Conservation (phyloP, 2,888 invertebrate genomes). For the Cephonodes hylas region DNA sequence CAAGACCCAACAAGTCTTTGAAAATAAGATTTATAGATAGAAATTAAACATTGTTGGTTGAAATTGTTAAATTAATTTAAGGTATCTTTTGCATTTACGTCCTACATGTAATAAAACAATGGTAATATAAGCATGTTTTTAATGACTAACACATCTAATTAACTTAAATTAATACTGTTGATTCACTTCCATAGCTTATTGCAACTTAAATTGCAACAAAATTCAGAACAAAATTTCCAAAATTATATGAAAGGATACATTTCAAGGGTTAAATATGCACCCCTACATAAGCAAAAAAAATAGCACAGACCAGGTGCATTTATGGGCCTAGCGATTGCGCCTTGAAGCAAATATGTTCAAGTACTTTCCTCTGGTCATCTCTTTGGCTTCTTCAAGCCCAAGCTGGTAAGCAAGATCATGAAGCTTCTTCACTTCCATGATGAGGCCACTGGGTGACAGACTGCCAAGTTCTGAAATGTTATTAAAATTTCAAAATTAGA, state of each 20-base stretch:
- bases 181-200: too few species aligned
- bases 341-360: slow-evolving; percentile 88
- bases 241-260: not conserved
- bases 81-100: not conserved
- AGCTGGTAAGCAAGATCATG: slow-evolving; percentile 97
- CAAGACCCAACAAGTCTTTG: slow-evolving; percentile 81
- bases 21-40: slow-evolving; percentile 84
- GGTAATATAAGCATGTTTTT: not conserved
- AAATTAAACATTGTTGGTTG: slow-evolving; percentile 33
- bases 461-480: slow-evolving; percentile 85
- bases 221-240: too few species aligned
- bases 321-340: slow-evolving; percentile 47
- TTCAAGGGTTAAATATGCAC: too few species aligned
- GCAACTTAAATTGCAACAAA: too few species aligned
- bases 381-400: slow-evolving; percentile 96
- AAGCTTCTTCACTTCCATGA: slow-evolving; percentile 95
- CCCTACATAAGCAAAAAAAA: not conserved
- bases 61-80: slow-evolving; percentile 1
- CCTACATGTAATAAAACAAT: not conserved
- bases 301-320: not conserved
- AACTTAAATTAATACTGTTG: not conserved
- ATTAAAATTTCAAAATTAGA: too few species aligned
- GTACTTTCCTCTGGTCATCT: slow-evolving; percentile 97
- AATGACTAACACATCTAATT: not conserved
- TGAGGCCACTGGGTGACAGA: slow-evolving; percentile 89